These are phyloP conservation scores for Cynopterus sphinx DNA, from an alignment of 2,797 vertebrate genomes.

Conservation along the genomic window DNA sequence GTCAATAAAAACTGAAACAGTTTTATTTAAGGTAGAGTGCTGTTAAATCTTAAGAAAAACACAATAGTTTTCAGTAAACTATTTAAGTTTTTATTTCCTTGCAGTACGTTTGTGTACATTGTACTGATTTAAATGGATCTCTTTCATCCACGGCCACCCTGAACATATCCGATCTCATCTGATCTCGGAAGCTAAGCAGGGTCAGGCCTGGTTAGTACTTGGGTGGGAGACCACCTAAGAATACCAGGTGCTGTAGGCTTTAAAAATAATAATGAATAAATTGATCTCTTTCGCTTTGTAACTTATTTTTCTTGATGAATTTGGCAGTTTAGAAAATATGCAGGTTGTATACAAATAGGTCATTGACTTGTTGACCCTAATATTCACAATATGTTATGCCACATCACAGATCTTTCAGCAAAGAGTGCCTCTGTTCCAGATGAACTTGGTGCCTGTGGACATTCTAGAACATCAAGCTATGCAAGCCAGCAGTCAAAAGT, in stretches of 20 bases:
- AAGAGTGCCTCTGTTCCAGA: slow-evolving; percentile 94
- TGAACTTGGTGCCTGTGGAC: slow-evolving; percentile 92
- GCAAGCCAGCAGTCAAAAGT: slow-evolving; percentile 98
- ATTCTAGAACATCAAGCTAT: slow-evolving; percentile 97
- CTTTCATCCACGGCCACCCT: neutral
- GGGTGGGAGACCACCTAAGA: too few species aligned
- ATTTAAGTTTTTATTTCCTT: neutral
- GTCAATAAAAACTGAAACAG: neutral
- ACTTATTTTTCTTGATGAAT: slow-evolving; percentile 5
- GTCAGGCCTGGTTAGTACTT: too few species aligned
- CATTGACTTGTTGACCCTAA: neutral
- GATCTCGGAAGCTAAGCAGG: too few species aligned
- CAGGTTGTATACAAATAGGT: neutral
- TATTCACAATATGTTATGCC: neutral
- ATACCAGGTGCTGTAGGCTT: too few species aligned
- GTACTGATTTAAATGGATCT: neutral
- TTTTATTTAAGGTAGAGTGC: slow-evolving; percentile 12
- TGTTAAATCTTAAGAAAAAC: neutral
- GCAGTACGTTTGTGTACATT: neutral
- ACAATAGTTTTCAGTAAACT: neutral
- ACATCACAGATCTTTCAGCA: slow-evolving; percentile 88
- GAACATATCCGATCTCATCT: too few species aligned
- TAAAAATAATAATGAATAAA: neutral
- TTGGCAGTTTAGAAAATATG: neutral
- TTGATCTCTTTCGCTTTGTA: neutral